Conservation (phyloP, 2,113 vertebrate species). For the Tenebrosternarchus preto region DNA sequence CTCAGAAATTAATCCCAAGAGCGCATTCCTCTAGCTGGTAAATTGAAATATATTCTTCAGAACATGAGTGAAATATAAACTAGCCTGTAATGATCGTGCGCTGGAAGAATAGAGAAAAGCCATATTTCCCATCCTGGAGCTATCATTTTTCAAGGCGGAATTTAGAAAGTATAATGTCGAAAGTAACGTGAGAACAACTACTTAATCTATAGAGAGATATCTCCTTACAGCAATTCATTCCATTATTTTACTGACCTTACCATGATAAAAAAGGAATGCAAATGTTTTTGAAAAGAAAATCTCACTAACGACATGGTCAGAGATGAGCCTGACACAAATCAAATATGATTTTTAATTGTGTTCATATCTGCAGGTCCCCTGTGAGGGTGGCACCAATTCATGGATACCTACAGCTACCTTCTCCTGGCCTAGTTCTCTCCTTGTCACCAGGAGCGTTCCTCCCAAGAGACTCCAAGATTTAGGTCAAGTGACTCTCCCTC, state of each 20-base stretch:
- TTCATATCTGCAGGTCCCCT: background rate
- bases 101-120: constrained; percentile 9
- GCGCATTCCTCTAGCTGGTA: constrained; percentile 23
- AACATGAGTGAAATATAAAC: constrained; percentile 39
- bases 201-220: background rate
- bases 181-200: background rate
- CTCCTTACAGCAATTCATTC: background rate
- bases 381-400: constrained; percentile 29
- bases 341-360: constrained; percentile 6
- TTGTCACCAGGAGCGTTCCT: constrained; percentile 21
- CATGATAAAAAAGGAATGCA: constrained; percentile 12
- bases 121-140: background rate
- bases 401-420: constrained; percentile 31
- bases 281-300: constrained; percentile 11
- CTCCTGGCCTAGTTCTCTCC: constrained; percentile 46
- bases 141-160: background rate
- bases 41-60: constrained; percentile 38
- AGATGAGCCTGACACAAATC: constrained; percentile 2
- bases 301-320: background rate
- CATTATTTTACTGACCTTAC: constrained; percentile 2
- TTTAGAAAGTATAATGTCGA: constrained; percentile 22
- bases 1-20: constrained; percentile 38
- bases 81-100: constrained; percentile 24
- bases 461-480: constrained; percentile 45
- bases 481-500: constrained; percentile 50